Percentiles rank a stretch among this genome's conserved stretches.
These are phyloP conservation scores for Clupea harengus DNA, from an alignment of 2,113 vertebrate species.

Conservation along the genomic window DNA sequence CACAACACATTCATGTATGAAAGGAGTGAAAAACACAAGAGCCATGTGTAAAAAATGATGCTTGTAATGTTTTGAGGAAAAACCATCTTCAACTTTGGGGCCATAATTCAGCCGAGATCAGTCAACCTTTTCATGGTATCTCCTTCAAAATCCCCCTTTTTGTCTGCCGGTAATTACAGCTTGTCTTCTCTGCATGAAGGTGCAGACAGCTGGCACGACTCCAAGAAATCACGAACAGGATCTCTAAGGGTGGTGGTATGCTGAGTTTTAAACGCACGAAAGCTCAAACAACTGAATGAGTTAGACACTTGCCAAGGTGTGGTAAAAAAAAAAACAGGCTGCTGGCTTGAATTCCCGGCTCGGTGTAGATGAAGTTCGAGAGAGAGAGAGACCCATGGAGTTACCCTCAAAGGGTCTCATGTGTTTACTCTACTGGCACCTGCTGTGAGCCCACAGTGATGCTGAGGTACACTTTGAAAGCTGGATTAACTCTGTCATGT, in stretches of 20 bases:
- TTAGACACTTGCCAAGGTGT: not conserved
- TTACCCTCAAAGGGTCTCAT: not conserved
- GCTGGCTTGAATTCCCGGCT: not conserved
- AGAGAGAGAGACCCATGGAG: not conserved
- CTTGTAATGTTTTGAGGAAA: not conserved
- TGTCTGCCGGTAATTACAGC: constrained; percentile 14
- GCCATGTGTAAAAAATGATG: not conserved
- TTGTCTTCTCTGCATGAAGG: not conserved
- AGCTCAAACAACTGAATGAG: not conserved
- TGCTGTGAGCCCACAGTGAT: not conserved
- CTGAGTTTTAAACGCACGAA: not conserved
- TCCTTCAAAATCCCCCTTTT: not conserved
- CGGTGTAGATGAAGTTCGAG: too few species aligned
- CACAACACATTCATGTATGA: not conserved
- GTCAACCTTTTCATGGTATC: constrained; percentile 1
- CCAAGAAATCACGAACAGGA: not conserved
- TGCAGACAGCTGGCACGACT: not conserved
- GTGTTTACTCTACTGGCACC: not conserved
- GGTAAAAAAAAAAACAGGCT: not conserved
- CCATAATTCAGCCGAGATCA: not conserved
- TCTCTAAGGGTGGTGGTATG: not conserved
- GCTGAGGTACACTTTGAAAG: not conserved
- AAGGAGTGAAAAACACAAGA: not conserved
- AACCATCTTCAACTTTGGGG: not conserved
- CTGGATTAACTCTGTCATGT: not conserved